Base-by-base conservation (phyloP, 2,797 vertebrate species). In the Argya squamiceps region DNA sequence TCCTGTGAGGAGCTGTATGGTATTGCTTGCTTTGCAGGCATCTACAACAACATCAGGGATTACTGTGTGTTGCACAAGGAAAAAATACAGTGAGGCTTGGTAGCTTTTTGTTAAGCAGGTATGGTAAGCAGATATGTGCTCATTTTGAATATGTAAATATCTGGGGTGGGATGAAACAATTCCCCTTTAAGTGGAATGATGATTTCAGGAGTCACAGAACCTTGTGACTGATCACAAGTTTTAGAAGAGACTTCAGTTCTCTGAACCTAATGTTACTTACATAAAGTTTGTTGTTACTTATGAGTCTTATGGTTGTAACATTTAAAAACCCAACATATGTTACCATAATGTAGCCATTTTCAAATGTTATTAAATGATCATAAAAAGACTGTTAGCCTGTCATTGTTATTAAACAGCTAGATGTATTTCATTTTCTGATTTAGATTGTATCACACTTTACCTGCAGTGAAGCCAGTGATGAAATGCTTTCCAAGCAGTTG, bases 191-290 rank as follows among this genome's bases (percentile, higher is more conserved):
- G 71, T 91, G 94, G 94, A 95, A 70, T 52, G 23, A 18, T 92
- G 58, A 37, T 73, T 80, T 89, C 75, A 81, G 14, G 60, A 95
- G 94, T 96, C 92, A 81, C 12, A 93, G 84, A 90, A 59, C 92
- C 97, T 96, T 96, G 95, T 97, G 97, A 97, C 92, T 79, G 95
- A 91, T 97, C 97, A 96, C 93, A 96, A 96, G 95, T 94, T 91
- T 82, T 81, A 91, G 65, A 86, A 84, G 93, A 91, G 64, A 15
- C 83, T 95, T 93, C 63, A 71, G 70, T 65, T 91, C 70, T 67
- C 75, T 82, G 93, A 96, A 84, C 37, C 36, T 96, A 65, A 79
- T 82, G 55, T 97, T 92, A 65, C 69, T 96, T 92, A 74, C 60
- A 21, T 92, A 78, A 91, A 92, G 62, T 84, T 84, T 84, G 37